Evolutionary conservation across 2,888 invertebrate genomes (phyloP).

Genomic region (Drosophila koepferae): DNA sequence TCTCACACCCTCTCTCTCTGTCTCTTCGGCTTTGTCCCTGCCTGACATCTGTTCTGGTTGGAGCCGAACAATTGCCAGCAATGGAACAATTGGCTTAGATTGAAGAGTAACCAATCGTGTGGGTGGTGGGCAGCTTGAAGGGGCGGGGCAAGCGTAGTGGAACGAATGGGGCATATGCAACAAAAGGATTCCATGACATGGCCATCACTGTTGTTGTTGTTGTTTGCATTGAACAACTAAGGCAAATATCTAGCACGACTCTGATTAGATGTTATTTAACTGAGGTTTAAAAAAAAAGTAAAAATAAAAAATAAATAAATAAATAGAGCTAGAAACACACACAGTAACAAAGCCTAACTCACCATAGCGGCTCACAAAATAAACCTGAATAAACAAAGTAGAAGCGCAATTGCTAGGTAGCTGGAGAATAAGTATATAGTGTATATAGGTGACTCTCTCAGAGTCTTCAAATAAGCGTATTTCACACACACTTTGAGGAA

Average conservation of each 20-base stretch:
- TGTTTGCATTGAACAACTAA: conserved; percentile 18
- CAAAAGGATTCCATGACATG: conserved; percentile 38
- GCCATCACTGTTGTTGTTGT: conserved; percentile 9
- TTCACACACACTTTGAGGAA: too few species aligned
- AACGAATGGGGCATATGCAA: conserved; percentile 34
- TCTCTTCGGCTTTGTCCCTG: conserved; percentile 12
- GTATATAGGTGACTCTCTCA: too few species aligned
- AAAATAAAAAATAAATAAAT: too few species aligned
- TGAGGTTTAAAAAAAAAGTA: background rate
- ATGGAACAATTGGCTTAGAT: conserved; percentile 63
- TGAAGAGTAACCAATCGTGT: conserved; percentile 53
- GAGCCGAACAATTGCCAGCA: conserved; percentile 55
- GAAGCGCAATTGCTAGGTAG: too few species aligned
- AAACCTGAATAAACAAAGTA: background rate
- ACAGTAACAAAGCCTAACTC: background rate
- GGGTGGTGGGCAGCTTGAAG: background rate
- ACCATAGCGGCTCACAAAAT: too few species aligned
- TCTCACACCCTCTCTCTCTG: background rate
- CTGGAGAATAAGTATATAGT: background rate
- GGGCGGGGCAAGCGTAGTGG: background rate
- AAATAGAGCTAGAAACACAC: too few species aligned
- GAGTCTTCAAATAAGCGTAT: too few species aligned
- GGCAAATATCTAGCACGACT: conserved; percentile 2
- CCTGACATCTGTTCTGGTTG: conserved; percentile 47
- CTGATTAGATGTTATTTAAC: conserved; percentile 32